Percentiles rank a stretch among this genome's conserved stretches.
Conservation (phyloP, 2,888 invertebrate genomes). For the Papilio gigon region DNA sequence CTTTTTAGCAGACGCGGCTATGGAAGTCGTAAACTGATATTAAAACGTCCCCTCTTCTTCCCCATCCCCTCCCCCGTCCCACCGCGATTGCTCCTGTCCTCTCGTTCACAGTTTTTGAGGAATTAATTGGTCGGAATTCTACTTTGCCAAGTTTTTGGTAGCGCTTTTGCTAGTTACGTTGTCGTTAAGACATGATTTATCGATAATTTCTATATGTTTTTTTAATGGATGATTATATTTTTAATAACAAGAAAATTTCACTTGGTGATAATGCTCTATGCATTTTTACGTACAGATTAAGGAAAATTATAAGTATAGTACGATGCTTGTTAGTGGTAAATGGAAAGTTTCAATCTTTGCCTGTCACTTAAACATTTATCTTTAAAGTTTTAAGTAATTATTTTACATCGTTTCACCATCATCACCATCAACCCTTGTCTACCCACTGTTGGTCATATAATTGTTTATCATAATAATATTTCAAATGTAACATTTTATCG, state of each 20-base stretch:
- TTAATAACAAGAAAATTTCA: not conserved
- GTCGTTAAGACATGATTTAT: constrained; percentile 25
- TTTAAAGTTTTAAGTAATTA: too few species aligned
- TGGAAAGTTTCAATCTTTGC: not conserved
- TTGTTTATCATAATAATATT: too few species aligned
- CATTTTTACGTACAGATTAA: too few species aligned
- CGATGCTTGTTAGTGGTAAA: not conserved
- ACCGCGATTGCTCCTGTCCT: constrained; percentile 15
- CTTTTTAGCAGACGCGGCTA: constrained; percentile 23
- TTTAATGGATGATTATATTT: constrained; percentile 40
- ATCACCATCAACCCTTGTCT: too few species aligned
- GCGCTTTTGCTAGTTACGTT: constrained; percentile 41
- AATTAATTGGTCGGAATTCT: constrained; percentile 64
- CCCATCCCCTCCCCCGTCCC: not conserved
- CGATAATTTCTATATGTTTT: constrained; percentile 31
- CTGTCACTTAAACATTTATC: not conserved
- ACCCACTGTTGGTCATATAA: too few species aligned
- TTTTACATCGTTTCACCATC: too few species aligned
- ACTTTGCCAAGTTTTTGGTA: constrained; percentile 51
- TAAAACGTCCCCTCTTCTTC: constrained; percentile 5
- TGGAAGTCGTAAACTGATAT: constrained; percentile 14
- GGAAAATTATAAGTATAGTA: not conserved
- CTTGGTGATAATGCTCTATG: too few species aligned
- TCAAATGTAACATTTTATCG: not conserved
- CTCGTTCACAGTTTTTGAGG: constrained; percentile 47